These are phyloP conservation scores for Mionectes olivaceus DNA, from an alignment of 2,797 vertebrate genomes.

Conservation along the genomic window DNA sequence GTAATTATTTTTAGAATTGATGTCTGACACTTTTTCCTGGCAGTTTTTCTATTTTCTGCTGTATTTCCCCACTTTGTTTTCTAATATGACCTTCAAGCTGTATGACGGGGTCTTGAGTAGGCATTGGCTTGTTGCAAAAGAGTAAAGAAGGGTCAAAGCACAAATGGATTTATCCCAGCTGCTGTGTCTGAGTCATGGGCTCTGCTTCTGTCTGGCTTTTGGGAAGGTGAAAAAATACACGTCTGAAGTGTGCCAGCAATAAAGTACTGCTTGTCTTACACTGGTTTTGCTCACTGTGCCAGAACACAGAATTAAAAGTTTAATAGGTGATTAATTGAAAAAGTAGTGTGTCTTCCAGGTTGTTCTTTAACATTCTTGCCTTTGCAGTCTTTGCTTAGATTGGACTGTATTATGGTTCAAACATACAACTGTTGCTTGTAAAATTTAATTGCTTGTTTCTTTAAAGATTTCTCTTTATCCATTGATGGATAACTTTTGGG, in stretches of 20 bases:
- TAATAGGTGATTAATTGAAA: not conserved
- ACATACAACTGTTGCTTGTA: not conserved
- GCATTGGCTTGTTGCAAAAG: not conserved
- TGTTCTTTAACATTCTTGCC: not conserved
- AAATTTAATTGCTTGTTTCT: not conserved
- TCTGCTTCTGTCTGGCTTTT: not conserved
- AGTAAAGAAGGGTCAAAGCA: not conserved
- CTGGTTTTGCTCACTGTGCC: not conserved
- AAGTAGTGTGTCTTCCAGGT: not conserved
- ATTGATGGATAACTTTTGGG: not conserved
- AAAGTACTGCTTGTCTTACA: not conserved
- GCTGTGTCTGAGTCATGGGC: not conserved
- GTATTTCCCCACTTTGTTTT: not conserved
- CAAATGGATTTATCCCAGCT: not conserved
- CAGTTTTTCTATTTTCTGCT: not conserved
- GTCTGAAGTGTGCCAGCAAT: not conserved
- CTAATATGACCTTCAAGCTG: not conserved
- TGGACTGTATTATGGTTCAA: not conserved
- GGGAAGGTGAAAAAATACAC: not conserved
- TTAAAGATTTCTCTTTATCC: not conserved
- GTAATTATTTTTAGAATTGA: not conserved
- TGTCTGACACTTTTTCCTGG: not conserved
- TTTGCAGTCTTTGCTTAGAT: not conserved
- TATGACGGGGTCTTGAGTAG: not conserved
- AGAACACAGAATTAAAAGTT: not conserved